Percentiles rank a stretch among this genome's conserved stretches.
Evolutionary conservation across 2,113 vertebrate species (phyloP).

Genomic region (Pachycephala philippinensis): DNA sequence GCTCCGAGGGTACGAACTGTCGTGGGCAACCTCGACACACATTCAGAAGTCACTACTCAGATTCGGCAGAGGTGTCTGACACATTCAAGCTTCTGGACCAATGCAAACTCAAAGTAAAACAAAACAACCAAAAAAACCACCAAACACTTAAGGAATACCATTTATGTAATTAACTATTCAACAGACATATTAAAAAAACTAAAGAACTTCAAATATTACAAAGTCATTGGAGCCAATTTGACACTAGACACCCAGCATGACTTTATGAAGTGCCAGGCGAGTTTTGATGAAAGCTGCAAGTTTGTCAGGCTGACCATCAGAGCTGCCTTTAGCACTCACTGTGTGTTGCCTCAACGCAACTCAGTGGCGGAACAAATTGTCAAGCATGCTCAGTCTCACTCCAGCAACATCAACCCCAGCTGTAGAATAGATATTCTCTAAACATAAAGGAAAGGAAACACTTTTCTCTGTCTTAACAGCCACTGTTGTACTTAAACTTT

Average conservation of each 20-base stretch:
- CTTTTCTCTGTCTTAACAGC: background rate
- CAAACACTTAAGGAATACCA: background rate
- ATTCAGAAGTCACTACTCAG: background rate
- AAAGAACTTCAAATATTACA: background rate
- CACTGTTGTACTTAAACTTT: background rate
- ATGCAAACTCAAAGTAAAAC: background rate
- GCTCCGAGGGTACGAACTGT: background rate
- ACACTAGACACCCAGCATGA: background rate
- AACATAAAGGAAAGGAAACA: background rate
- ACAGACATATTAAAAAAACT: background rate
- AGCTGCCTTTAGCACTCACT: background rate
- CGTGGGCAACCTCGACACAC: accelerated
- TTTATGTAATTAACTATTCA: background rate
- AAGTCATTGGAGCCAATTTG: background rate
- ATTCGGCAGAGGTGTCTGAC: background rate
- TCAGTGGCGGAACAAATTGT: background rate
- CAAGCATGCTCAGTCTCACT: background rate
- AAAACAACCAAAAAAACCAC: background rate
- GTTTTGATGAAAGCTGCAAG: background rate
- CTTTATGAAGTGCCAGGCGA: background rate
- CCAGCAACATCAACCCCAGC: background rate
- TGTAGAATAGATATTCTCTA: background rate
- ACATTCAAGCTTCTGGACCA: background rate
- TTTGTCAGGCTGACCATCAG: background rate
- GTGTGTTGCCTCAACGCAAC: background rate